Conservation (phyloP, 2,797 vertebrate genomes). For the Cyclopterus lumpus region DNA sequence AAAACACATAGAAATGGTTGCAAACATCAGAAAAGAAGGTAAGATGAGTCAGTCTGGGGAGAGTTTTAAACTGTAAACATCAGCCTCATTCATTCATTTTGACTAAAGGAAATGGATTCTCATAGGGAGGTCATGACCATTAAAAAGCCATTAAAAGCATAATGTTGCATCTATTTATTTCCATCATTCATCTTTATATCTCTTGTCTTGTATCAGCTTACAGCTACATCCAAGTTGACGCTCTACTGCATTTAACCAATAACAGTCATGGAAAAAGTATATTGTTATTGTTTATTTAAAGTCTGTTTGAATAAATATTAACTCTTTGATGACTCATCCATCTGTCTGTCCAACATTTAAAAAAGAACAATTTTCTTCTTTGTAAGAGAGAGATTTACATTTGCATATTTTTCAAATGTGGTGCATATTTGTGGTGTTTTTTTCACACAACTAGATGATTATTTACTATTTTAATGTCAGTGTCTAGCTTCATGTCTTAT, state of each 20-base stretch:
- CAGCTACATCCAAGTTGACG: conserved; percentile 21
- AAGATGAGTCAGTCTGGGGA: conserved; percentile 69
- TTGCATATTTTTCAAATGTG: not conserved
- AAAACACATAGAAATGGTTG: conserved; percentile 85
- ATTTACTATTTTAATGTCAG: not conserved
- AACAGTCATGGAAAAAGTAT: conserved; percentile 7
- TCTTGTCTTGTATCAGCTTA: conserved; percentile 24
- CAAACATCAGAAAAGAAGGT: conserved; percentile 86
- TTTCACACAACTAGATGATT: not conserved
- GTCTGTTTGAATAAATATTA: too few relatives aligned
- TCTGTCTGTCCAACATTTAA: conserved; percentile 1
- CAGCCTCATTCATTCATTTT: conserved; percentile 47
- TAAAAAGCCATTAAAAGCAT: conserved; percentile 53
- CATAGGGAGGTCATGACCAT: conserved; percentile 44
- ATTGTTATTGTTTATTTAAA: not conserved
- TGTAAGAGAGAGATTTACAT: not conserved
- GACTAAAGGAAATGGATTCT: conserved; percentile 46
- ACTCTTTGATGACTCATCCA: not conserved
- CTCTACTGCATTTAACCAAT: conserved; percentile 10
- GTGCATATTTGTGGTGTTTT: not conserved
- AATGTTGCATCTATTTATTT: conserved; percentile 39
- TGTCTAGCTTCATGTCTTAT: not conserved
- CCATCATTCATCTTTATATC: conserved; percentile 48
- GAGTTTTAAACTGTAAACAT: conserved; percentile 39
- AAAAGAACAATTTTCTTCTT: not conserved